These are phyloP conservation scores for Poeciliopsis prolifica DNA, from an alignment of 2,113 vertebrate genomes.

Conservation along the genomic window DNA sequence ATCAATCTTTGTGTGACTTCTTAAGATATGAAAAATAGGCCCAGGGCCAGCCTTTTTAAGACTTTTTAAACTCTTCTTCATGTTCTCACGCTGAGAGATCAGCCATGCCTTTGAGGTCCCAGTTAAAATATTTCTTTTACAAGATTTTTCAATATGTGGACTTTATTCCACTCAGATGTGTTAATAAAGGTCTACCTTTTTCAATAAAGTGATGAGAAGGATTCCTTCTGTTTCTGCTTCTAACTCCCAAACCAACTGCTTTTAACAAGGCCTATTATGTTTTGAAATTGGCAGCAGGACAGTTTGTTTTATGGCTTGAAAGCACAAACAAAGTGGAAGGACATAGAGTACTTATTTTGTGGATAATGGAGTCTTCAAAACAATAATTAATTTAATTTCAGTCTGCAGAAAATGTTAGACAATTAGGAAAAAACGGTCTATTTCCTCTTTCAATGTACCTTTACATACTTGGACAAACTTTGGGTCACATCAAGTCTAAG, in stretches of 20 bases:
- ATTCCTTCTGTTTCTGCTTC: conserved; percentile 10
- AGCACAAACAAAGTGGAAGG: not conserved
- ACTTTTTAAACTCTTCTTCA: conserved; percentile 42
- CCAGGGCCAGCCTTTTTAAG: conserved; percentile 65
- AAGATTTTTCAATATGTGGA: conserved; percentile 31
- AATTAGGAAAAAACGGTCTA: not conserved
- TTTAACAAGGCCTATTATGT: conserved; percentile 4
- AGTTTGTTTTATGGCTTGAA: not conserved
- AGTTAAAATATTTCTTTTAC: conserved; percentile 53
- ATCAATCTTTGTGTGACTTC: conserved; percentile 72
- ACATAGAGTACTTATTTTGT: not conserved
- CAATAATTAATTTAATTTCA: not conserved
- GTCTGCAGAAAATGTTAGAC: not conserved
- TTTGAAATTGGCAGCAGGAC: not conserved
- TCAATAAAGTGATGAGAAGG: not conserved
- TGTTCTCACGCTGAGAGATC: conserved; percentile 49
- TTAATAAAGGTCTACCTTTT: conserved; percentile 31
- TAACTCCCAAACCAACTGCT: conserved; percentile 3
- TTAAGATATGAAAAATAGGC: conserved; percentile 67
- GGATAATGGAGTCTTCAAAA: not conserved
- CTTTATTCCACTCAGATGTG: conserved; percentile 37
- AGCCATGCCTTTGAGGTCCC: conserved; percentile 34
- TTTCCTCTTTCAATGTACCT: not conserved
- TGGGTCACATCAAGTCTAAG: not conserved
- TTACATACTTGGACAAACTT: conserved; percentile 24